Conservation (phyloP, 2,797 vertebrate genomes). For the Melanotaenia parkinsoni region DNA sequence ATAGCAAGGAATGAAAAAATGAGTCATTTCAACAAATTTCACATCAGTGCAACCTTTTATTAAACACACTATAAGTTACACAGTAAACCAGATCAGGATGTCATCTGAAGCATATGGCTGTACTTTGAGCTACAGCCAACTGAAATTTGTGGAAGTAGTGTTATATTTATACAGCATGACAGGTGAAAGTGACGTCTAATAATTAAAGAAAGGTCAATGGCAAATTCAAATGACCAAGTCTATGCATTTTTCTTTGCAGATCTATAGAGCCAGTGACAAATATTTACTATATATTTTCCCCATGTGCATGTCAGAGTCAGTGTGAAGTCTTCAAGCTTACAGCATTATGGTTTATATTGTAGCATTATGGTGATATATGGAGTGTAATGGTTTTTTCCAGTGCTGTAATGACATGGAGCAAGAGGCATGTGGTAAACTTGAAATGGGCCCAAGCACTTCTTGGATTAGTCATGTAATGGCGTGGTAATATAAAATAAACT, state of each 20-base stretch:
- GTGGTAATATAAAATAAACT: background rate
- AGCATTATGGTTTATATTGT: background rate
- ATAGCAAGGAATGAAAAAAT: background rate
- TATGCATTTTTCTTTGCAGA: background rate
- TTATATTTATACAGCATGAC: background rate
- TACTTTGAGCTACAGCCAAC: rapidly evolving
- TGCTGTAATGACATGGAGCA: background rate
- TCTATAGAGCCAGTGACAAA: background rate
- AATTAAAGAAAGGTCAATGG: background rate
- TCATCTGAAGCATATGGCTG: background rate
- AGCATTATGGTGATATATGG: conserved; percentile 6
- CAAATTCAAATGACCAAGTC: background rate
- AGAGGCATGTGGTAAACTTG: conserved; percentile 20
- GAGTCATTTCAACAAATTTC: background rate
- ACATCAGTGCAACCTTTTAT: background rate
- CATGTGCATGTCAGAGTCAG: background rate
- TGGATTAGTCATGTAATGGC: conserved; percentile 32
- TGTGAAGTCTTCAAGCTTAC: rapidly evolving
- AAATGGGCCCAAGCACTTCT: conserved; percentile 20
- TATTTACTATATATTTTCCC: too few relatives aligned
- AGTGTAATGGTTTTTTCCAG: background rate
- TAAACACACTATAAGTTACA: background rate
- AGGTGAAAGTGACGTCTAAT: background rate
- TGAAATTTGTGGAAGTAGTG: background rate
- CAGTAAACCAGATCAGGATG: background rate